These are phyloP conservation scores for Oriolus oriolus DNA, from an alignment of 2,113 vertebrate species.

Conservation along the genomic window DNA sequence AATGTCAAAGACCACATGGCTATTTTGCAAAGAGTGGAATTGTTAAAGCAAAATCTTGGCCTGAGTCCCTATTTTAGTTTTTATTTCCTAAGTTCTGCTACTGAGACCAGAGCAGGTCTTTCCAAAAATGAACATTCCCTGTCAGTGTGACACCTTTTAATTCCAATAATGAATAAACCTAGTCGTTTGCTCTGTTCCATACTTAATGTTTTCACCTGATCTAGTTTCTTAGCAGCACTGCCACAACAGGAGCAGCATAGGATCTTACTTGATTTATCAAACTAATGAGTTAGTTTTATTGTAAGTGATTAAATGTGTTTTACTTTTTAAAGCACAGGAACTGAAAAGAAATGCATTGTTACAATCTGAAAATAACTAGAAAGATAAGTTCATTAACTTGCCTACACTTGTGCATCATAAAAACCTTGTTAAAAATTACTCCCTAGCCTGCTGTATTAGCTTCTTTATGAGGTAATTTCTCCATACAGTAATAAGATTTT, in stretches of 20 bases:
- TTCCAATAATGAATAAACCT: constrained; percentile 70
- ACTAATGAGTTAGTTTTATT: constrained; percentile 83
- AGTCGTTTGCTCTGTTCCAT: constrained; percentile 4
- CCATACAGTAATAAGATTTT: constrained; percentile 98
- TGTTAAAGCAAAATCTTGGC: constrained; percentile 60
- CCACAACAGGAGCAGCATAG: constrained; percentile 52
- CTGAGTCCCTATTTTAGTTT: constrained; percentile 51
- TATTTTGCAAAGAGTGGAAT: constrained; percentile 40
- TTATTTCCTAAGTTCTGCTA: constrained; percentile 29
- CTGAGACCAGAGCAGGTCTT: constrained; percentile 38
- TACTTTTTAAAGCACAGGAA: constrained; percentile 86
- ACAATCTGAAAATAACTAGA: constrained; percentile 94
- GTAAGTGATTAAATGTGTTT: constrained; percentile 83
- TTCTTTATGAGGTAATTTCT: constrained; percentile 99
- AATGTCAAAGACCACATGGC: constrained; percentile 64
- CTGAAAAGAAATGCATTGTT: constrained; percentile 87
- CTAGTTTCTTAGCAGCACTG: constrained; percentile 54
- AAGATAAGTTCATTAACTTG: constrained; percentile 99
- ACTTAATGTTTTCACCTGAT: constrained; percentile 68
- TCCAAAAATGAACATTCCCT: constrained; percentile 58
- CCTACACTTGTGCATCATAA: constrained; percentile 97
- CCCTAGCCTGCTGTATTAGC: constrained; percentile 97
- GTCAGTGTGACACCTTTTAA: constrained; percentile 59
- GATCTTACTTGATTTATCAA: constrained; percentile 80
- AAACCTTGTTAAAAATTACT: constrained; percentile 99